Conservation (phyloP, 30 jellyfish, hydroid and myxozoan species). For the Hydra vulgaris region DNA sequence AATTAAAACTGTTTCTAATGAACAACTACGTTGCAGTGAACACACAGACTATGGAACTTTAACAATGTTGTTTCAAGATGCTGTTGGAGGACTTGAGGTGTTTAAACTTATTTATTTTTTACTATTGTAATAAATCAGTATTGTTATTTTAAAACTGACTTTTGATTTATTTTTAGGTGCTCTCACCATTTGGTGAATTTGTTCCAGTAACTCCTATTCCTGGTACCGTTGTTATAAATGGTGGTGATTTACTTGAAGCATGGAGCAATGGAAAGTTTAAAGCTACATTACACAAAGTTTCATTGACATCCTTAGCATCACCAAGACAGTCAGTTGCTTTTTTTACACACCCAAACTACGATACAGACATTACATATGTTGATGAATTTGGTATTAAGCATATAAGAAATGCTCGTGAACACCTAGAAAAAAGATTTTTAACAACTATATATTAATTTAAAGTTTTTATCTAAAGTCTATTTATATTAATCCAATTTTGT, state of each 20-base stretch:
- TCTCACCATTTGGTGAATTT: conserved; percentile 21
- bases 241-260: conserved; percentile 11
- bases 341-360: conserved; percentile 19
- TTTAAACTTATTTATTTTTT: neutral
- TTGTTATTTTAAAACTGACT: neutral
- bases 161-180: neutral
- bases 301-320: neutral
- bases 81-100: conserved; percentile 30
- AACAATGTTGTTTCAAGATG: conserved; percentile 29
- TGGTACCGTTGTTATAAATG: conserved; percentile 24
- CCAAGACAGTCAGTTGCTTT: conserved; percentile 28
- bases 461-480: too few species aligned
- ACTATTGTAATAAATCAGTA: neutral
- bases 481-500: too few species aligned
- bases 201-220: conserved; percentile 27
- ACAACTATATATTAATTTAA: conserved; percentile 1
- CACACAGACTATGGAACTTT: conserved; percentile 37
- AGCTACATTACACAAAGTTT: conserved; percentile 18
- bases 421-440: conserved; percentile 2
- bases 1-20: neutral
- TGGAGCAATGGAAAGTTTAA: conserved; percentile 14
- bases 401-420: conserved; percentile 11
- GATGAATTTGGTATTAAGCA: conserved; percentile 10
- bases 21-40: conserved; percentile 30
- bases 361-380: neutral